These are phyloP conservation scores for Drosophila leonis DNA, from an alignment of 2,888 invertebrate species.

Conservation along the genomic window DNA sequence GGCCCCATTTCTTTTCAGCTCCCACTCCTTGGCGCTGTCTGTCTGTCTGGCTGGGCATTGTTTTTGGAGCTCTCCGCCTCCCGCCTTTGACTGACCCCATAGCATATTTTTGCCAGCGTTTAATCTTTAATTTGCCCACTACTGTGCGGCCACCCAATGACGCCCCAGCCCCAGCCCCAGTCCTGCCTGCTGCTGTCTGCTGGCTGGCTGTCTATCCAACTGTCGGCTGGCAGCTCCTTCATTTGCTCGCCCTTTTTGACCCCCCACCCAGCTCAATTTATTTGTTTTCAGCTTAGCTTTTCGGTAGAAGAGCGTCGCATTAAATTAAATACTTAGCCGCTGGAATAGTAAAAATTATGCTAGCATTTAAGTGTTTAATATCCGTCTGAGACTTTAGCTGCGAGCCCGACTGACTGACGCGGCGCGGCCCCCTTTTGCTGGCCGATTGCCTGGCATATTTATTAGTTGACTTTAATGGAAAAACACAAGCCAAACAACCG, in stretches of 20 bases:
- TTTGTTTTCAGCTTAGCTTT: slow-evolving; percentile 71
- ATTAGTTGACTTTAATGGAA: slow-evolving; percentile 73
- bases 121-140: slow-evolving; percentile 78
- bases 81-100: slow-evolving; percentile 48
- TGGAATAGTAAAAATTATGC: slow-evolving; percentile 74
- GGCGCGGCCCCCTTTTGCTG: slow-evolving; percentile 3
- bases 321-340: slow-evolving; percentile 77
- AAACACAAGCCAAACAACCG: slow-evolving; percentile 38
- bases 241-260: slow-evolving; percentile 10
- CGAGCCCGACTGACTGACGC: background rate
- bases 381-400: slow-evolving; percentile 64
- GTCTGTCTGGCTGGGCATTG: slow-evolving; percentile 61
- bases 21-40: slow-evolving; percentile 38
- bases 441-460: slow-evolving; percentile 52
- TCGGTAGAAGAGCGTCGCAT: slow-evolving; percentile 47
- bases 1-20: background rate
- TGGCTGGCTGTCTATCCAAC: slow-evolving; percentile 63
- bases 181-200: background rate
- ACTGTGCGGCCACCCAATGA: slow-evolving; percentile 35
- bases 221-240: slow-evolving; percentile 45
- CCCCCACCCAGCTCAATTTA: slow-evolving; percentile 62
- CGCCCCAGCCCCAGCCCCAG: background rate
- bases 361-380: slow-evolving; percentile 77
- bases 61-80: slow-evolving; percentile 44
- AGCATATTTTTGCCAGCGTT: slow-evolving; percentile 72